Conservation (phyloP, 2,797 vertebrate genomes). For the Pseudocheirus occidentalis region DNA sequence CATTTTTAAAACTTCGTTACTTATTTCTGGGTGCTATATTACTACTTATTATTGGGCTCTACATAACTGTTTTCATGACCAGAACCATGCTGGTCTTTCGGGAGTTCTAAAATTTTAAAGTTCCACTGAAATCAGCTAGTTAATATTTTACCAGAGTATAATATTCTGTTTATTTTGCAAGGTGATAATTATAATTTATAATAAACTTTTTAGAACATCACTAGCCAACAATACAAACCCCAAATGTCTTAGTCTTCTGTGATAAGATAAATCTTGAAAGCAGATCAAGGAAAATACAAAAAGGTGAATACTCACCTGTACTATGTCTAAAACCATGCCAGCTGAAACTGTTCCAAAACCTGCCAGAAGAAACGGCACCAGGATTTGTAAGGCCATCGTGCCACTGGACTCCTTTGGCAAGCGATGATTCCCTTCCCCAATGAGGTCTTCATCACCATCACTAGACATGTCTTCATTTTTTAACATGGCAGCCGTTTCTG, state of each 20-base stretch:
- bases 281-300: not conserved
- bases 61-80: not conserved
- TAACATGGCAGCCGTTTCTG: constrained; percentile 92
- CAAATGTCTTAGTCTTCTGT: not conserved
- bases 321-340: constrained; percentile 97
- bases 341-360: constrained; percentile 98
- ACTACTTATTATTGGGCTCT: not conserved
- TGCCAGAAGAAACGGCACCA: constrained; percentile 94
- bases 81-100: constrained; percentile 23
- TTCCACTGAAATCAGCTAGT: constrained; percentile 2
- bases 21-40: not conserved
- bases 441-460: constrained; percentile 85
- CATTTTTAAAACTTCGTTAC: not conserved
- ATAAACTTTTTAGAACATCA: not conserved
- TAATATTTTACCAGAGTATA: not conserved
- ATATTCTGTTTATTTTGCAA: not conserved
- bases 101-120: not conserved
- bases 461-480: constrained; percentile 85
- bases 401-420: constrained; percentile 94
- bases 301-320: constrained; percentile 89
- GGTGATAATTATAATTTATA: constrained; percentile 2
- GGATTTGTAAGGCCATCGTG: constrained; percentile 94
- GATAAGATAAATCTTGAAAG: not conserved
- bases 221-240: not conserved
- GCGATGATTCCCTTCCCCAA: constrained; percentile 84